A percentile compares a stretch with the other conserved stretches of the same genome.
These are phyloP conservation scores for Cheilosia vernalis DNA, from an alignment of 2,888 invertebrate genomes.

Conservation along the genomic window DNA sequence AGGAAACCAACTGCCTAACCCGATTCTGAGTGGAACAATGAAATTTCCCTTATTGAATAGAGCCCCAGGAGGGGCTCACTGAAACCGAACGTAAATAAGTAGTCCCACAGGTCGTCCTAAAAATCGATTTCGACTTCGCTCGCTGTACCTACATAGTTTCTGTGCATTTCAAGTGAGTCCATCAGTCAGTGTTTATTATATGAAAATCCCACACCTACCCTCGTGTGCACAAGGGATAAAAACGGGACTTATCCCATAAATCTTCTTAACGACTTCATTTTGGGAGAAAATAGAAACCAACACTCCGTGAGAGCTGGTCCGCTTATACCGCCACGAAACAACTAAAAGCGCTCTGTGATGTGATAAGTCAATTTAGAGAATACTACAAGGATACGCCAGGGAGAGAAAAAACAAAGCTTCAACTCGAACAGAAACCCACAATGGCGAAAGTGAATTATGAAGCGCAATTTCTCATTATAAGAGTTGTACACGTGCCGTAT, in stretches of 20 bases:
- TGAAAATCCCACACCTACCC: not conserved
- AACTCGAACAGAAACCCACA: not conserved
- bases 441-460: conserved; percentile 42
- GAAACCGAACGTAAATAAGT: conserved; percentile 18
- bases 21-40: not conserved
- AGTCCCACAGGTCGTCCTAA: not conserved
- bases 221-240: not conserved
- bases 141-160: not conserved
- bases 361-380: conserved; percentile 55
- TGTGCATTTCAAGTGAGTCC: not conserved
- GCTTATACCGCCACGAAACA: not conserved
- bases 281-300: conserved; percentile 13
- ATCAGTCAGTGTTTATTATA: not conserved
- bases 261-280: conserved; percentile 55
- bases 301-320: not conserved
- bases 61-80: not conserved
- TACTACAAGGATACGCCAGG: not conserved
- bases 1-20: not conserved
- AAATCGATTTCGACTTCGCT: conserved; percentile 2
- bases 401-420: conserved; percentile 7
- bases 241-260: conserved; percentile 24
- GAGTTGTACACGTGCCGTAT: conserved; percentile 20
- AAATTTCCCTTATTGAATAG: not conserved
- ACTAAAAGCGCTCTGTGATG: conserved; percentile 15
- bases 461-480: conserved; percentile 46